Evolutionary conservation across 2,797 vertebrate species (phyloP), one percentile per base, ranked within the genome.

Genomic region (Ctenosaura bakeri): DNA sequence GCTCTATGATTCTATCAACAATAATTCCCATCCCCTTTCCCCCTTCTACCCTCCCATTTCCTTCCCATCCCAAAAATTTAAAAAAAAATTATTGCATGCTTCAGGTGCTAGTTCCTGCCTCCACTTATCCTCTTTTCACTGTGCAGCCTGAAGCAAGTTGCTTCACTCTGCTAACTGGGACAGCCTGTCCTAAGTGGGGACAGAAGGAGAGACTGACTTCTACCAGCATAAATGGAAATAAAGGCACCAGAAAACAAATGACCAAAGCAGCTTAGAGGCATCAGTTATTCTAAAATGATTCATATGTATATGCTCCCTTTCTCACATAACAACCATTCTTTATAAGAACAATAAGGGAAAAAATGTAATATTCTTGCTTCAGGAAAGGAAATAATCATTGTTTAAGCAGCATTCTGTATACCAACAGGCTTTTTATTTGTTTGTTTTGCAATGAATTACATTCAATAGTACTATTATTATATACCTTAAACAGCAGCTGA

Each of bases 361-460:
- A 89, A 73, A 81, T 85, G 56, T 85, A 92, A 84, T 86, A 1
- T 18, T 74, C 73, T 14, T 54, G 85, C 50, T 73, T 73, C 71
- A n/a, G 71, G n/a, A 73, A 42, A 64, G 94, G 69, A 91, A 82
- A 85, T 20, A 71, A 93, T 93, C 26, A 46, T 38, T 89, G 90
- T 89, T 83, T 71, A 92, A 88, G 89, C 0, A 0, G 16, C 24
- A 89, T 52, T 89, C 88, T 0, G 0, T 26, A 76, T 90, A 54
- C 84, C 87, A 74, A 86, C 62, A 56, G 3, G 8, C 42, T 46
- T 18, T 42, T 42, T 42, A 3, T 32, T 52, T 26, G 1, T 26
- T 32, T 22, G 52, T 12, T 52, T 42, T 73, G n/a, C 32, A 85
- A 42, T 59, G 35, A 38, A 26, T 86, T 59, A 76, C 42, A 16